Percentiles rank a stretch among this genome's conserved stretches.
Evolutionary conservation across 2,888 invertebrate genomes (phyloP).

Genomic region (Xanthorhoe designata): DNA sequence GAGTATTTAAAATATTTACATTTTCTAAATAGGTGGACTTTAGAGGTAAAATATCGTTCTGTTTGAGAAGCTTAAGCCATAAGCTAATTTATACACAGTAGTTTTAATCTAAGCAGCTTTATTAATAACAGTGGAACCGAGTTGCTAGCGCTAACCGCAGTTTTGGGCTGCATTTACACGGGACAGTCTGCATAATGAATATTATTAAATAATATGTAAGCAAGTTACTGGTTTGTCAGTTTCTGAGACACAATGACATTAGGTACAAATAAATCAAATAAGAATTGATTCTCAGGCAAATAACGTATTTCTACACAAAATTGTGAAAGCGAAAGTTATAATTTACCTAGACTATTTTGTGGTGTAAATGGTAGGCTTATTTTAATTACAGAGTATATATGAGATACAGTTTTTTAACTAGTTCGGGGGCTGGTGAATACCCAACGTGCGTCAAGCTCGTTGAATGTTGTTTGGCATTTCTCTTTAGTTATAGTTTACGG

Average conservation of each 20-base stretch:
- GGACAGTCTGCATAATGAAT: background rate
- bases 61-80: conserved; percentile 31
- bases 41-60: conserved; percentile 12
- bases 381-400: too few relatives aligned
- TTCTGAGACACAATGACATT: too few relatives aligned
- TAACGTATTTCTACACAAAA: background rate
- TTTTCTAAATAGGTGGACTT: conserved; percentile 13
- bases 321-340: background rate
- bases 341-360: background rate
- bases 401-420: too few relatives aligned
- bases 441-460: too few relatives aligned
- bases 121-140: conserved; percentile 62
- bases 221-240: background rate
- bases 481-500: too few relatives aligned
- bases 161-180: conserved; percentile 36
- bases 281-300: too few relatives aligned
- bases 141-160: conserved; percentile 58
- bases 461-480: too few relatives aligned
- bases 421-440: too few relatives aligned
- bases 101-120: conserved; percentile 64
- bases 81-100: conserved; percentile 47
- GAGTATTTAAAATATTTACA: conserved; percentile 1
- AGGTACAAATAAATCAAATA: too few relatives aligned
- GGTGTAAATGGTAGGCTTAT: background rate
- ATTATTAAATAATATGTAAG: background rate